Evolutionary conservation across 2,888 invertebrate species (phyloP), one percentile per base, ranked within the genome.

Genomic region (Ochropleura plecta): DNA sequence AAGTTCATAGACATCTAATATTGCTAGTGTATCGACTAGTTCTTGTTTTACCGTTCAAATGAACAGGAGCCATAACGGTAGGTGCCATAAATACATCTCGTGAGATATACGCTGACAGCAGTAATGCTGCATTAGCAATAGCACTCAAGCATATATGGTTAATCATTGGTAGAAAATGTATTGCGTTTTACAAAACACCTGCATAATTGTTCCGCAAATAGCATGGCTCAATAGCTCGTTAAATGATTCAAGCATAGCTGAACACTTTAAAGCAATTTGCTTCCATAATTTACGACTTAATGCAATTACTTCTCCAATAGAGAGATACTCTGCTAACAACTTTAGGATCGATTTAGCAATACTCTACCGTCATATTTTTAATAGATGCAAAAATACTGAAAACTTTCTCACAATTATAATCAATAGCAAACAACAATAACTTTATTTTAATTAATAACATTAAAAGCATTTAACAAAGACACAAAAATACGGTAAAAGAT

Each of bases 41-140:
- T 67, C 16, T 79, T 59, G 18, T 48, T 84, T 89, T 93, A 94
- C 94, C 92, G 93, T 93, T 94, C 75, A 90, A 89, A 90, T 87
- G 78, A 89, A 81, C 82, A 88, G 88, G 75, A 88, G 77, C 55
- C 73, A 57, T 92, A 93, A 92, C 93, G 92, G 93, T 91, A 88
- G 73, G 83, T 67, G 73, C 74, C 76, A 89, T 84, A 86, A 85
- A 84, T 63, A 79, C 20, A 73, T 75, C 76, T 75, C 67, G 71
- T 81, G 80, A 86, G 79, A 85, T 86, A 70, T 79, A 74, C 65
- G 65, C 76, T 75, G 63, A 68, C 55, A 72, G 76, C 64, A 66
- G 78, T 74, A 78, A 73, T 81, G 77, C 70, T 76, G 78, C 74
- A 85, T 81, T 75, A 73, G 59, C 71, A 79, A 63, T 30, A 70